A percentile compares a stretch with the other conserved stretches of the same genome.
Evolutionary conservation across 2,113 vertebrate species (phyloP).

Genomic region (Megaceryle maxima): DNA sequence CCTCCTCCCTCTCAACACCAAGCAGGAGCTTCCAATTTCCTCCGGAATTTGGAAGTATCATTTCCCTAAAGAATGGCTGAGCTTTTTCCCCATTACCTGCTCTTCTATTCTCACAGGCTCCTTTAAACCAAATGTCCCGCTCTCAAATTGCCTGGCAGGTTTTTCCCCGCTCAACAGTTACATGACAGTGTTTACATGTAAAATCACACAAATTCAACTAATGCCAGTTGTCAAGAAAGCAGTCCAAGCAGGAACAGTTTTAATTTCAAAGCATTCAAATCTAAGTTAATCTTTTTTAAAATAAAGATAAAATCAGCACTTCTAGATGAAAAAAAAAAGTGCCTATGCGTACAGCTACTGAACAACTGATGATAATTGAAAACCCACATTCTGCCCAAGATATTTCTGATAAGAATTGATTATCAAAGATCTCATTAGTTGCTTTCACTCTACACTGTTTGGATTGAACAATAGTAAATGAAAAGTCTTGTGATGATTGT

Average conservation of each 20-base stretch:
- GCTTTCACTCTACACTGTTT: conserved; percentile 43
- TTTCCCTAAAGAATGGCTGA: neutral
- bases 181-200: neutral
- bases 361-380: conserved; percentile 65
- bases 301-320: conserved; percentile 64
- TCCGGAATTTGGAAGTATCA: neutral
- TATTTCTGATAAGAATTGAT: conserved; percentile 62
- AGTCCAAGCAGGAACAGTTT: neutral
- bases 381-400: conserved; percentile 30
- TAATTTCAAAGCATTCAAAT: neutral
- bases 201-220: neutral
- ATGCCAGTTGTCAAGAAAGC: neutral
- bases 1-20: neutral
- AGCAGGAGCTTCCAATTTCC: neutral
- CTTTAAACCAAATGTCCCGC: neutral
- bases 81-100: neutral
- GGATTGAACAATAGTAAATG: conserved; percentile 59
- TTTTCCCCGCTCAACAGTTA: neutral
- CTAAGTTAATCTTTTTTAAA: conserved; percentile 22
- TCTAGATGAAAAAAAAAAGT: neutral
- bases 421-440: conserved; percentile 61
- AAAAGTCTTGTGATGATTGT: conserved; percentile 40
- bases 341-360: neutral
- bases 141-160: neutral
- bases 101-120: neutral